These are phyloP conservation scores for Drosophila merina DNA, from an alignment of 2,888 invertebrate species.

Conservation along the genomic window DNA sequence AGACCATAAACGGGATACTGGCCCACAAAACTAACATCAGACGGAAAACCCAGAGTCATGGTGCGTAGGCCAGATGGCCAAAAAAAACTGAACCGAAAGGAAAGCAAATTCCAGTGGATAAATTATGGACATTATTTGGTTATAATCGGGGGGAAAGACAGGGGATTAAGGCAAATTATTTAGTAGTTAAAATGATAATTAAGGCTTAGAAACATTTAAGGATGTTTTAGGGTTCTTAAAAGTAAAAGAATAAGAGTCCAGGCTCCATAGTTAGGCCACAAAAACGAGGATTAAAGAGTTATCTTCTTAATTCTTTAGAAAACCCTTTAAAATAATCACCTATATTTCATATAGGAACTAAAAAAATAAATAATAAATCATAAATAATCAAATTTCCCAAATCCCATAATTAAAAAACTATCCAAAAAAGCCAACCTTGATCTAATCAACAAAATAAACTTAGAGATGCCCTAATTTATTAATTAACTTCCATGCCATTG, in stretches of 20 bases:
- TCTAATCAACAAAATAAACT: background rate
- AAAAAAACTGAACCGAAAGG: constrained; percentile 6
- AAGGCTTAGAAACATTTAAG: background rate
- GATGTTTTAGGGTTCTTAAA: background rate
- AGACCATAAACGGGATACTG: constrained; percentile 25
- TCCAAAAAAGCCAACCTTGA: background rate
- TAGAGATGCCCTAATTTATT: background rate
- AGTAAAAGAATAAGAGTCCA: background rate
- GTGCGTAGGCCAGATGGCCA: constrained; percentile 21
- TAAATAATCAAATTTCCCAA: too few species aligned
- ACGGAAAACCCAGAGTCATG: constrained; percentile 15
- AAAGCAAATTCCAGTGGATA: constrained; percentile 18
- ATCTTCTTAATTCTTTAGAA: too few species aligned
- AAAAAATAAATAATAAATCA: too few species aligned
- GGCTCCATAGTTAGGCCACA: background rate
- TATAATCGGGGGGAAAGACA: background rate
- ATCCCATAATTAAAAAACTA: background rate
- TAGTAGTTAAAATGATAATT: too few species aligned
- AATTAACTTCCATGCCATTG: background rate
- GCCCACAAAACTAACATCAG: background rate
- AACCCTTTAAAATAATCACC: too few species aligned
- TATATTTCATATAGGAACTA: too few species aligned
- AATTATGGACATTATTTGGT: background rate
- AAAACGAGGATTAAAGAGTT: too few species aligned
- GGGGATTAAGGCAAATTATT: too few species aligned